Evolutionary conservation across 2,113 vertebrate species (phyloP).

Genomic region (Dasyprocta punctata): DNA sequence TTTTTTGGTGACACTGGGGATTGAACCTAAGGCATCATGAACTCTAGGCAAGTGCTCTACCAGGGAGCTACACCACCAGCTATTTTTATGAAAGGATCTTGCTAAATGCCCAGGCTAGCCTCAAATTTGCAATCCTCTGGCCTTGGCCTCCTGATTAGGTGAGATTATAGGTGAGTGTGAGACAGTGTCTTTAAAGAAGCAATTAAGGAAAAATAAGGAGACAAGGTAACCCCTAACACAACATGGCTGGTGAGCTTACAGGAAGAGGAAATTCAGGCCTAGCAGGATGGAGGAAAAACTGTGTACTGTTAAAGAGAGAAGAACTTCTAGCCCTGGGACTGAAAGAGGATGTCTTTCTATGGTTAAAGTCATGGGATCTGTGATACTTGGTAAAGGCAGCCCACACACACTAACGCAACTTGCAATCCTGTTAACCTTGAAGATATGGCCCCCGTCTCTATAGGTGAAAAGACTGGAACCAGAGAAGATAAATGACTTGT

Average conservation of each 20-base stretch:
- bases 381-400: not conserved
- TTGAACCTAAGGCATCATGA: not conserved
- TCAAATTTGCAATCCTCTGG: not conserved
- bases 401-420: not conserved
- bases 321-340: not conserved
- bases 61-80: not conserved
- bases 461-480: not conserved
- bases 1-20: not conserved
- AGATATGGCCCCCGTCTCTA: not conserved
- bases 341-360: not conserved
- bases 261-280: not conserved
- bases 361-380: not conserved
- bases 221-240: not conserved
- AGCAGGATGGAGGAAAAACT: not conserved
- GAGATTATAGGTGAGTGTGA: not conserved
- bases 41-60: not conserved
- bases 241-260: not conserved
- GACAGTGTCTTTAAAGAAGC: not conserved
- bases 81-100: no score
- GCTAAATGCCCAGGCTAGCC: not conserved
- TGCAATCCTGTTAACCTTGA: not conserved
- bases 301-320: not conserved
- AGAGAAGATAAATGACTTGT: not conserved
- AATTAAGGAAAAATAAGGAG: not conserved
- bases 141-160: not conserved